Conservation (phyloP, 2,113 vertebrate species). For the Platysternon megacephalum region DNA sequence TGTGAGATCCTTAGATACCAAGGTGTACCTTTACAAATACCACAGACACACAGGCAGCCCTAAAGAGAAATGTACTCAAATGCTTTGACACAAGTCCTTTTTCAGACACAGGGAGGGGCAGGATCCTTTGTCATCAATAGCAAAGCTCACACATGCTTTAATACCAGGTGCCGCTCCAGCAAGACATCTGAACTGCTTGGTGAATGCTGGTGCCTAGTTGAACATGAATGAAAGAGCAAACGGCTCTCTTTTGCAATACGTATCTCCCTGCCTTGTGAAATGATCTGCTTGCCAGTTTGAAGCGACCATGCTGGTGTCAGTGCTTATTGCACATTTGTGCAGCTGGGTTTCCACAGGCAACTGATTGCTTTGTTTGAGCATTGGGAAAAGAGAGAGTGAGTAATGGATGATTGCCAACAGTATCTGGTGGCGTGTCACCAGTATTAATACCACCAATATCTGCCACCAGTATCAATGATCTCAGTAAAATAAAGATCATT, state of each 20-base stretch:
- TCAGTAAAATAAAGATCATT: neutral
- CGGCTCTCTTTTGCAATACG: neutral
- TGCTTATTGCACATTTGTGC: neutral
- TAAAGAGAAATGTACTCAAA: neutral
- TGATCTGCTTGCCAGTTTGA: neutral
- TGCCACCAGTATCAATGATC: neutral
- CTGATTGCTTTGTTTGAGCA: neutral
- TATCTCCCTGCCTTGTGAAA: neutral
- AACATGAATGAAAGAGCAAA: neutral
- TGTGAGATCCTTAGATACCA: neutral
- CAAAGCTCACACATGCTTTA: neutral
- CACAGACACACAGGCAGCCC: neutral
- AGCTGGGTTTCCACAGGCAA: neutral
- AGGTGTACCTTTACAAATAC: neutral
- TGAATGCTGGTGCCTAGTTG: neutral
- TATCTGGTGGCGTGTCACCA: no score
- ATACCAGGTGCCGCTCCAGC: accelerated
- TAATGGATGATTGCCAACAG: neutral
- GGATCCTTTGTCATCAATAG: neutral
- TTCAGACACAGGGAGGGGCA: neutral
- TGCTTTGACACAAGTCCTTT: neutral
- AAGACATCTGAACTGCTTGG: neutral
- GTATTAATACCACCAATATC: neutral
- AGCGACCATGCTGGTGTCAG: neutral
- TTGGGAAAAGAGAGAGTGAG: neutral